Evolutionary conservation across 2,888 invertebrate genomes (phyloP), one percentile per base, ranked within the genome.

Genomic region (Cryptocheilus praepositus): DNA sequence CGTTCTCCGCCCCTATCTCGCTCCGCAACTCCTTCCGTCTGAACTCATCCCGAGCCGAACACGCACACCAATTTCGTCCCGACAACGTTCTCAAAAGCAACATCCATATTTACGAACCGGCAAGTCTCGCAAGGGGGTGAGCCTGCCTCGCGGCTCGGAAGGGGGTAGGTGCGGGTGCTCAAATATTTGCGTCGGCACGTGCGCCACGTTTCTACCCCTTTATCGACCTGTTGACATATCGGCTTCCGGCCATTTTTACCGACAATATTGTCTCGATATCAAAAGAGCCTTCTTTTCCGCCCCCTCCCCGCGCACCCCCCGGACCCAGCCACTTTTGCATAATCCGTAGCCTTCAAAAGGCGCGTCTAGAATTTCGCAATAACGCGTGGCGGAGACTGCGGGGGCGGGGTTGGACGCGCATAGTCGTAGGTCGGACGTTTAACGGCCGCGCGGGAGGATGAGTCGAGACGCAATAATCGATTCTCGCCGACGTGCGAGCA

Each of bases 141-240:
- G 63, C 52, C 60, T 57, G 60, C 58, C 60, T 44, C 56, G 36
- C 36, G 36, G 36, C 7, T 1, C 11, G 36, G 36, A 1, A 11
- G 8, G 36, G 7, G 36, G 36, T 36, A 71, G 75, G 77, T 71
- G 77, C 74, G 77, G 77, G 73, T 67, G 57, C 71, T 77, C 79
- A 80, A 80, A 81, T 80, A 81, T 79, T 81, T 78, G 65, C 76
- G 18, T 58, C 61, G 58, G 61, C 71, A 66, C 68, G 67, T 64
- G 70, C 69, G 51, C 56, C 73, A 28, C 73, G 73, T 76, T 71
- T 70, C 70, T 71, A 71, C 77, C 36, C 73, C 80, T 77, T 80
- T 79, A 81, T 83, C 81, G 82, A 83, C 77, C 79, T 74, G 76
- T 79, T 79, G 77, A 70, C 75, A 73, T 71, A 73, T 57, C 75